Base-by-base conservation (phyloP, 2,888 invertebrate genomes). In the Cheilosia vernalis region DNA sequence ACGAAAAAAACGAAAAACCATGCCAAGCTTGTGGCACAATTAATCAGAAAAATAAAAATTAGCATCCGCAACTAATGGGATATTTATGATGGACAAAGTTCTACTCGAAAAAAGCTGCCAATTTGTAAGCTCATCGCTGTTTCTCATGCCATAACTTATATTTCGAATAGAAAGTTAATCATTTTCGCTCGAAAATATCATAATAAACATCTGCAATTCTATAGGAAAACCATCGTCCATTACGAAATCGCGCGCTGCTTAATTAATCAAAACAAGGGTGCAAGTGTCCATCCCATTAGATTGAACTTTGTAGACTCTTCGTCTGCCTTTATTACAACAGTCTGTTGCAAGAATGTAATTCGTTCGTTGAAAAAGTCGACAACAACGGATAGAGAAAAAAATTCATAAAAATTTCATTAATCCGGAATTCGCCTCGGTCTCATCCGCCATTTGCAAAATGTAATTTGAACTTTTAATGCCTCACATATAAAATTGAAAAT, bases 401-500 rank as follows among this genome's bases (percentile, higher is more conserved):
- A 15, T 37, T 30, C 66, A 72, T 60, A 42, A 80, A 80, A 66
- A 42, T 56, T 79, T 77, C 76, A 77, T 81, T 81, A 76, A 81
- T 70, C 56, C 15, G 51, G 63, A 30, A 24, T n/a, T 63, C 56
- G 49, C 33, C 30, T 4, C 53, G 3, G 37, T 27, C 30, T 58
- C 63, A n/a, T 44, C 55, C 42, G 40, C 30, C 49, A 49, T 73
- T 73, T 61, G 24, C 63, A 53, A 74, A 83, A 83, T 79, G 63
- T 64, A 80, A 84, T 84, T 84, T 70, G 73, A 84, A 80, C 80
- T 76, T 84, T 80, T 84, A 79, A 64, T 80, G 64, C 74, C 74
- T 74, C 42, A 19, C 49, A 61, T 47, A 67, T 33, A 47, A 66
- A 77, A 72, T 56, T 33, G 37, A 80, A 64, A 73, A 78, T 47